Base-by-base conservation (phyloP, 2,113 vertebrate species). In the Silurus asotus region DNA sequence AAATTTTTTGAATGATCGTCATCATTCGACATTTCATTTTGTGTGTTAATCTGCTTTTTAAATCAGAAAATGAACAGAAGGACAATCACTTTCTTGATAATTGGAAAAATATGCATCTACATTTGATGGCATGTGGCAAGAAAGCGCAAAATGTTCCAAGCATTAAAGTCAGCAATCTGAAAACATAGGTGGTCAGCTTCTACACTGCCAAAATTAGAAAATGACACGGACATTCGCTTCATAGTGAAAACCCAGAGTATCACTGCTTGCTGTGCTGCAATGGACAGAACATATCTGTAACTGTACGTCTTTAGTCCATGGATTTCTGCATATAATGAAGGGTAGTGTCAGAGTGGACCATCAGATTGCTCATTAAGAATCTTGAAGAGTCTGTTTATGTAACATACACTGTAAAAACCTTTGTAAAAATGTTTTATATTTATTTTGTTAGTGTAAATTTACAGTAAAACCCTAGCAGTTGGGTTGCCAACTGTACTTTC, bases 231-330 rank as follows among this genome's bases (percentile, higher is more conserved):
- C 85, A 0, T 61, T 92, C 19, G 81, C 89, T 10, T 51, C 89
- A 90, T 9, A 48, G 13, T 0, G 87, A 93, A 55, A 0, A 14
- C 0, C 19, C 28, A 0, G 14, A 23, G 0, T 91, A 91, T 58
- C 20, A 4, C 0, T 93, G 92, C 58, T 9, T 78, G 48, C 20
- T 93, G 5, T 90, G 82, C 49, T 93, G 92, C n/a, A 15, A 79
- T 0, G 82, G 74, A 8, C 19, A 0, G 17, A 5, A 3, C 1
- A 14, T 89, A 25, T 48, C 55, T 1, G 53, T 55, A 64, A 1
- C 67, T 8, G 88, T 3, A 3, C 0, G 1, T 70, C 28, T 37
- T 37, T 2, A 37, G 28, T 37, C 28, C 1, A 37, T 37, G 28
- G 28, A 37, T 37, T 37, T 37, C 2, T 37, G 25, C 51, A 70